Conservation (phyloP, 92 coral and sea anemone genomes). For the Pocillopora meandrina region DNA sequence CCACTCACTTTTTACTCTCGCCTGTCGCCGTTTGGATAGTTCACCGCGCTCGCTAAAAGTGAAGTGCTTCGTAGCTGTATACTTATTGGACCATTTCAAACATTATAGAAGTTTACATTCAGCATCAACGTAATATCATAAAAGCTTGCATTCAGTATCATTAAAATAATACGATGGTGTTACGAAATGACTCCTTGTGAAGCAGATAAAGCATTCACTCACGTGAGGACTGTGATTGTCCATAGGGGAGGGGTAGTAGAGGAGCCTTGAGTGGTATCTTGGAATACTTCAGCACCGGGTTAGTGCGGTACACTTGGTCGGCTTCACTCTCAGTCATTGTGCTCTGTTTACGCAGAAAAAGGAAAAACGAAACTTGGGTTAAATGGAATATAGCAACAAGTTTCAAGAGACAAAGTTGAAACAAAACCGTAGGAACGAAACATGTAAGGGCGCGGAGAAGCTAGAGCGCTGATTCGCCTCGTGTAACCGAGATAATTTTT, state of each 20-base stretch:
- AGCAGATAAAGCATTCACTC: slow-evolving; percentile 37
- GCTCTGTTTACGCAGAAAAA: slow-evolving; percentile 4
- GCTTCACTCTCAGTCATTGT: slow-evolving; percentile 69
- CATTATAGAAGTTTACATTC: too few species aligned
- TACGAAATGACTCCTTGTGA: not conserved
- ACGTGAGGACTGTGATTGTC: slow-evolving; percentile 94
- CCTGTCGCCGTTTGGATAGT: not conserved
- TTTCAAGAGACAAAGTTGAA: too few species aligned
- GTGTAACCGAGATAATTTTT: too few species aligned
- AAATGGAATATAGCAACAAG: too few species aligned
- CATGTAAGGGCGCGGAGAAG: too few species aligned
- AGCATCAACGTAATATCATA: not conserved
- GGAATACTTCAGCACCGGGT: slow-evolving; percentile 93
- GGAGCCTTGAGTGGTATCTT: slow-evolving; percentile 92
- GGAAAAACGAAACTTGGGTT: too few species aligned
- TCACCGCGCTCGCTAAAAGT: not conserved
- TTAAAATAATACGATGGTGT: not conserved
- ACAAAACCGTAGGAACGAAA: too few species aligned
- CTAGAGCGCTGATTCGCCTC: too few species aligned
- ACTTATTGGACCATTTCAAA: too few species aligned
- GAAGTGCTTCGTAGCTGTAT: too few species aligned
- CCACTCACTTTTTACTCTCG: not conserved
- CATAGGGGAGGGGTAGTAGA: slow-evolving; percentile 94
- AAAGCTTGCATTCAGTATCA: not conserved
- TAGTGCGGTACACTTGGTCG: slow-evolving; percentile 85